Evolutionary conservation across 1,140 invertebrate species (phyloP), one percentile per base, ranked within the genome.

Genomic region (Drosophila oshimai): DNA sequence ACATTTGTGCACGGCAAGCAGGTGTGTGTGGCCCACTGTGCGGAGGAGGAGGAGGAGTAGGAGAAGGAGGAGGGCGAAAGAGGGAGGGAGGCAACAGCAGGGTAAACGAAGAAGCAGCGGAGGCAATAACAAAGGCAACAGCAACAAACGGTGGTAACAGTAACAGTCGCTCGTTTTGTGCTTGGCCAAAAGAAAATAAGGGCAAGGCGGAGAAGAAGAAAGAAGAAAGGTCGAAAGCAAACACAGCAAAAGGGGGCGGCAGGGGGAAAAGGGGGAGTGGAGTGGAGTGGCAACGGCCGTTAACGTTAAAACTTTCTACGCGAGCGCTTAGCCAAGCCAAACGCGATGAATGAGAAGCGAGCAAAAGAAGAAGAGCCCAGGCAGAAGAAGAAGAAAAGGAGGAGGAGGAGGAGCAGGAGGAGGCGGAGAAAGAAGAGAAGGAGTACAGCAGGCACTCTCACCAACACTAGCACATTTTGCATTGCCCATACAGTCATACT

Each of bases 181-280:
- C 46, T 57, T 55, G 62, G 62, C 74, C 44, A 62, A 57, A 45
- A 78, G 44, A 51, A 80, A 86, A 86, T 87, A 86, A 87, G 80
- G 80, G 80, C 80, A 86, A 73, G 71, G 60, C 70, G 69, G 55
- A 50, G 54, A 47, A 50, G 39, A 49, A 71, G 65, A 57, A 69
- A 80, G 73, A 81, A 81, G 80, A 86, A 86, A 86, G 80, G 80
- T 86, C 81, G 80, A 86, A 80, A 84, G 80, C 80, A 86, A 86
- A 68, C 57, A 53, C 62, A 69, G n/a, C 41, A 57, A 61, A n/a
- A 37, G 18, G 13, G 36, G 9, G 22, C 26, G 39, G 22, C 4
- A n/a, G n/a, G n/a, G 18, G 29, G 17, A 18, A 39, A 28, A 29
- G 41, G 33, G 13, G 49, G 41, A 31, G 33, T 71, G 62, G 57